Percentiles rank a stretch among this genome's conserved stretches.
phyloP scores from a whole-genome alignment of 2,113 vertebrate species.

The Pedionomus torquatus region DNA sequence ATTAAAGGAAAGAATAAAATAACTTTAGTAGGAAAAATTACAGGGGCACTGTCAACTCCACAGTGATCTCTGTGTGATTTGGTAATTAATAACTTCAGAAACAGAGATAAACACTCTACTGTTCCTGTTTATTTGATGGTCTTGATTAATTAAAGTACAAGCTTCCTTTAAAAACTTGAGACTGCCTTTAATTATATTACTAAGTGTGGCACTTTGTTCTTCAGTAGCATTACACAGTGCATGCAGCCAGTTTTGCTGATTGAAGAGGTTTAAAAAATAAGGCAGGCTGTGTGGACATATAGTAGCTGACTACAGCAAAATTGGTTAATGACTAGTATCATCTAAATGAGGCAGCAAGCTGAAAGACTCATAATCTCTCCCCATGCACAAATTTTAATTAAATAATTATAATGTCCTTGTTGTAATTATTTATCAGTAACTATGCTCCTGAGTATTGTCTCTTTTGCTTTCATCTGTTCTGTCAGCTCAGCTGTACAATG shows the following conservation, averaged over 20 bases:
- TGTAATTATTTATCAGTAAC: constrained; percentile 83
- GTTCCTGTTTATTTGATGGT: constrained; percentile 42
- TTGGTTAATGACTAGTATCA: constrained; percentile 78
- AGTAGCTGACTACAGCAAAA: constrained; percentile 76
- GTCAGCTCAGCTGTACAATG: constrained; percentile 66
- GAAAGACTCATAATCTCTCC: constrained; percentile 79
- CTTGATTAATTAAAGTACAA: constrained; percentile 52
- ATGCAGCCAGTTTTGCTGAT: constrained; percentile 74
- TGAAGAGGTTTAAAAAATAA: constrained; percentile 72
- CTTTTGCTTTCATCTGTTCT: constrained; percentile 71
- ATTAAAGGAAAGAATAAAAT: neutral
- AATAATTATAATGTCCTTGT: constrained; percentile 78
- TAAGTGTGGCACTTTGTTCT: constrained; percentile 20
- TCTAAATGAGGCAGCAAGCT: constrained; percentile 78
- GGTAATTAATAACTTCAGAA: constrained; percentile 46
- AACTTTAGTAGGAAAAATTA: neutral
- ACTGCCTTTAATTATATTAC: constrained; percentile 21
- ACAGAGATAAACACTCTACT: constrained; percentile 20
- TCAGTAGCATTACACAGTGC: constrained; percentile 35
- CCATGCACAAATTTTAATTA: constrained; percentile 81
- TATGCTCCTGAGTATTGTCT: constrained; percentile 77
- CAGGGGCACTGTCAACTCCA: neutral
- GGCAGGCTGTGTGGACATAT: constrained; percentile 54
- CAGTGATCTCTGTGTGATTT: neutral
- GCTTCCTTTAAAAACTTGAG: constrained; percentile 37